phyloP scores from a whole-genome alignment of 1,140 invertebrate species.

The Hylyphantes graminicola region DNA sequence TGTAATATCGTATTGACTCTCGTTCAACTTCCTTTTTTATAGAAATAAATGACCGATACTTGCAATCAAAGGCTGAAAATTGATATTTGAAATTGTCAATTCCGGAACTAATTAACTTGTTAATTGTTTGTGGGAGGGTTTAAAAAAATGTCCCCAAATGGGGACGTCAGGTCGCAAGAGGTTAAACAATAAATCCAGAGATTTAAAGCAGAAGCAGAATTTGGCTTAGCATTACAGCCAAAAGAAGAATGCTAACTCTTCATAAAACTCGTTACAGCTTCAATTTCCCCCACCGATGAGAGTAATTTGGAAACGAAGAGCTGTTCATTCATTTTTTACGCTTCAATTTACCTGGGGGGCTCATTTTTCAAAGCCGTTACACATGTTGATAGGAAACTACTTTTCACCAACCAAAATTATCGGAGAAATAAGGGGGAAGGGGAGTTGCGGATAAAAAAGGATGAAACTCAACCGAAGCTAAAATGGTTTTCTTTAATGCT shows the following conservation, averaged over 20 bases:
- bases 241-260: conserved; percentile 32
- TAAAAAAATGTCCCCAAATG: no score
- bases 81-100: no score
- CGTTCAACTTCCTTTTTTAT: no score
- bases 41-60: no score
- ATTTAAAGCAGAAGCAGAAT: no score
- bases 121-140: no score
- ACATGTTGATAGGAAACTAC: conserved; percentile 56
- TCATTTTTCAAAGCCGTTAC: conserved; percentile 57
- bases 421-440: conserved; percentile 9
- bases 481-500: conserved; percentile 57
- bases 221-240: no score
- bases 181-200: no score
- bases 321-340: conserved; percentile 52
- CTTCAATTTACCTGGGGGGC: conserved; percentile 40
- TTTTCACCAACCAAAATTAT: conserved; percentile 57
- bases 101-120: no score
- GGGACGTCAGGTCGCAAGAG: no score
- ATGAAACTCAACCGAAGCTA: conserved; percentile 52
- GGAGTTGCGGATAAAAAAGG: conserved; percentile 15
- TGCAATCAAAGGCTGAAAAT: no score
- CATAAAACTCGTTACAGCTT: conserved; percentile 45
- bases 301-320: conserved; percentile 45
- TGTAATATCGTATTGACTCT: no score
- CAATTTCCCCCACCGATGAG: conserved; percentile 49